Evolutionary conservation across 2,888 invertebrate genomes (phyloP).

Genomic region (Desoria tigrina): DNA sequence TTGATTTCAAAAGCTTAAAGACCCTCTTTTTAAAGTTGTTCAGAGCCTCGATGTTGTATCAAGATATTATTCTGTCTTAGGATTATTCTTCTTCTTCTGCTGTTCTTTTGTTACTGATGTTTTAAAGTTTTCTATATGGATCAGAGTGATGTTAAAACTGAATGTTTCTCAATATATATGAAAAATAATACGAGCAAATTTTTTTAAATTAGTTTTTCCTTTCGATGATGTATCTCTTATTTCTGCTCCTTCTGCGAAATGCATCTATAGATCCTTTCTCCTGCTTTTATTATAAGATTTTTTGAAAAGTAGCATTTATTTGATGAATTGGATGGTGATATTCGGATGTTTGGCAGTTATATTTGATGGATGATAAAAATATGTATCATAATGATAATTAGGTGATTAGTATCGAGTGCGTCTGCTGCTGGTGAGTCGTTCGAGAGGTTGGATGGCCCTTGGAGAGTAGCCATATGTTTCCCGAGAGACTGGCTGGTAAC

Average conservation of each 20-base stretch:
- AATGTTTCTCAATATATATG: background rate
- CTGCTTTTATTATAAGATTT: background rate
- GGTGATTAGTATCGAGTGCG: conserved; percentile 38
- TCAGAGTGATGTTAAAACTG: background rate
- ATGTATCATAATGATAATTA: background rate
- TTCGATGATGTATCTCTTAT: background rate
- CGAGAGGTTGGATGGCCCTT: conserved; percentile 75
- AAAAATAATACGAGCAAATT: background rate
- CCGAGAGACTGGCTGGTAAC: conserved; percentile 86
- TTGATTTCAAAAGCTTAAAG: too few species aligned
- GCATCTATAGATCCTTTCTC: too few species aligned
- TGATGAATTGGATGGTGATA: background rate
- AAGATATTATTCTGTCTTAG: background rate
- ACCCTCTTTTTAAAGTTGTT: too few species aligned
- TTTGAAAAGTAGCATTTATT: background rate
- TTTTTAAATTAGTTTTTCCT: background rate
- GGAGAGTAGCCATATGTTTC: conserved; percentile 88
- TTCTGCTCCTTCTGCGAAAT: too few species aligned
- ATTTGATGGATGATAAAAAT: background rate
- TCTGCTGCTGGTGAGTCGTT: conserved; percentile 63
- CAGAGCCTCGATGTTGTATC: background rate
- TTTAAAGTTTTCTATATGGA: background rate
- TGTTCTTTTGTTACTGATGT: background rate
- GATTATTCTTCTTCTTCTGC: background rate
- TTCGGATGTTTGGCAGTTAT: background rate